phyloP scores from a whole-genome alignment of 2,888 invertebrate species.

The Campaea margaritaria region DNA sequence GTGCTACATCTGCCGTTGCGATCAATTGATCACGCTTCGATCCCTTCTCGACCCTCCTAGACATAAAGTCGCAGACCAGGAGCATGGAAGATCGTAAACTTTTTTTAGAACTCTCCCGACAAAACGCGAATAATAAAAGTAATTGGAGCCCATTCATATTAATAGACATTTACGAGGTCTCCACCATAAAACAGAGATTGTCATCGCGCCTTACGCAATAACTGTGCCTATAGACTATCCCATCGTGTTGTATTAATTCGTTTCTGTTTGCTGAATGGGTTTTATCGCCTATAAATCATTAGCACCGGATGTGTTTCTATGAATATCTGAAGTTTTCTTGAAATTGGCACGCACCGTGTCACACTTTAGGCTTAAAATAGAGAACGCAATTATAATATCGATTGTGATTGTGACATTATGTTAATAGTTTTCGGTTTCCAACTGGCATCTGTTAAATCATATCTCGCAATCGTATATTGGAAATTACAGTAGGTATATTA shows the following conservation, averaged over 20 bases:
- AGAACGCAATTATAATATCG: conserved; percentile 26
- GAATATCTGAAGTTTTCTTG: conserved; percentile 55
- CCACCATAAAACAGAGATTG: conserved; percentile 83
- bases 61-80: conserved; percentile 73
- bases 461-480: conserved; percentile 34
- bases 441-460: conserved; percentile 54
- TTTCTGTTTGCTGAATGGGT: conserved; percentile 71
- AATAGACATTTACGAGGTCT: conserved; percentile 84
- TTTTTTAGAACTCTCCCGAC: conserved; percentile 80
- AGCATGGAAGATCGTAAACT: conserved; percentile 79
- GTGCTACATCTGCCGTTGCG: conserved; percentile 69
- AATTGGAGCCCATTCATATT: conserved; percentile 86
- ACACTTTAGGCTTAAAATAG: conserved; percentile 43
- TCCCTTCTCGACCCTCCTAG: conserved; percentile 59
- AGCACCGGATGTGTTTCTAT: conserved; percentile 61
- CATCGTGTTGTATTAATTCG: conserved; percentile 65
- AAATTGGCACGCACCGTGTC: conserved; percentile 59
- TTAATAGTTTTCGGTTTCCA: conserved; percentile 48
- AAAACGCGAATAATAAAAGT: conserved; percentile 85
- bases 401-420: conserved; percentile 40
- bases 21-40: conserved; percentile 64
- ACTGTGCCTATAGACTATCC: conserved; percentile 58
- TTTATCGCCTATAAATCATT: conserved; percentile 71
- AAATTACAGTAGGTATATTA: conserved; percentile 44
- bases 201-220: conserved; percentile 79